phyloP scores from a whole-genome alignment of 2,888 invertebrate genomes.

The Schizotus pectinicornis region DNA sequence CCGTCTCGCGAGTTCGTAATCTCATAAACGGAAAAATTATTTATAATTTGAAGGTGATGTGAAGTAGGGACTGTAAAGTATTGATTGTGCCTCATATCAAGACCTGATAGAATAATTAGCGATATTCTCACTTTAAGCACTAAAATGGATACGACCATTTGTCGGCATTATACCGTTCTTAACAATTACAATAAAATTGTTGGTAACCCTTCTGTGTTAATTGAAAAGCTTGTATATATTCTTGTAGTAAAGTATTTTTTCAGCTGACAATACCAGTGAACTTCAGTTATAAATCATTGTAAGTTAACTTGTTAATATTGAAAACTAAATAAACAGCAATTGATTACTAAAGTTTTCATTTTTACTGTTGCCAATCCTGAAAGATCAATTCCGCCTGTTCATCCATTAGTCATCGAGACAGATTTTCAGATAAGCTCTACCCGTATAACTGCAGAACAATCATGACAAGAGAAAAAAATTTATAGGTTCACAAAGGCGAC shows the following conservation, averaged over 20 bases:
- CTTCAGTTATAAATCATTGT: conserved; percentile 17
- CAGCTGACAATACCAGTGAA: conserved; percentile 53
- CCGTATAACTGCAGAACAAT: no score
- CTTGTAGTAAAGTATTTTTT: conserved; percentile 54
- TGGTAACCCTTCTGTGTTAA: conserved; percentile 22
- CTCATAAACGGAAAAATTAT: no score
- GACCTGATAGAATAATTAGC: conserved; percentile 38
- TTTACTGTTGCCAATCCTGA: background rate
- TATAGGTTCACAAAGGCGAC: no score
- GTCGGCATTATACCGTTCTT: conserved; percentile 1
- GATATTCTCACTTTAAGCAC: conserved; percentile 23
- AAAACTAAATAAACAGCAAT: conserved; percentile 26
- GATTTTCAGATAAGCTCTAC: no score
- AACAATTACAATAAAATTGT: conserved; percentile 11
- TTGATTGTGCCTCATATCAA: conserved; percentile 43
- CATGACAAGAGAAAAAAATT: no score
- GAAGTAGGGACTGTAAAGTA: conserved; percentile 31
- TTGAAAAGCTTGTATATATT: conserved; percentile 34
- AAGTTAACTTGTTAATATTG: conserved; percentile 26
- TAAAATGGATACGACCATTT: conserved; percentile 15
- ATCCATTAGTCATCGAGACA: no score
- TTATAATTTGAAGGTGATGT: background rate
- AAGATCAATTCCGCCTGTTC: background rate
- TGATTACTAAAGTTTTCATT: conserved; percentile 3
- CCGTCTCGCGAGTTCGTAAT: background rate